Percentiles rank a stretch among this genome's conserved stretches.
These are phyloP conservation scores for Luidia sarsii DNA, from an alignment of 53 echinoderm and acorn worm species.

Conservation along the genomic window DNA sequence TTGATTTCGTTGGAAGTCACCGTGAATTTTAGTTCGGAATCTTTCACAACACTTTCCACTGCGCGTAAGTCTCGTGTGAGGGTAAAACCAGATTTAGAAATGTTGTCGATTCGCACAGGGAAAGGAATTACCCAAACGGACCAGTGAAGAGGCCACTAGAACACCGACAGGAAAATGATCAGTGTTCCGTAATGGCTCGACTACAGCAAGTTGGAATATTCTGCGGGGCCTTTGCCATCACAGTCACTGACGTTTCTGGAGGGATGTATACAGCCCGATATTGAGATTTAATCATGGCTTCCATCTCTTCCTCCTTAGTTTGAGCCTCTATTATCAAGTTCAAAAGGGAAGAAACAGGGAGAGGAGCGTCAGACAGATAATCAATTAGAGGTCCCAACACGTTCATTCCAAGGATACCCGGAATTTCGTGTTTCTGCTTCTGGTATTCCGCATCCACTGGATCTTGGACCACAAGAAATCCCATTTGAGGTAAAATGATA, in stretches of 20 bases:
- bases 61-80: neutral
- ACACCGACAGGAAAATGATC: conserved; percentile 24
- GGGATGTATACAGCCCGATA: neutral
- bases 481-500: neutral
- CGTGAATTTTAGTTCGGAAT: neutral
- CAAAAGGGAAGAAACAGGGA: neutral
- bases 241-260: neutral
- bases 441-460: conserved; percentile 4
- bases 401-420: conserved; percentile 14
- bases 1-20: neutral
- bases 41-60: neutral
- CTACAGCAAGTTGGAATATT: neutral
- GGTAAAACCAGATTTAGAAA: conserved; percentile 1
- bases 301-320: neutral
- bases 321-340: neutral
- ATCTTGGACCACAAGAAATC: conserved; percentile 20
- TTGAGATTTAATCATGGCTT: neutral
- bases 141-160: conserved; percentile 2
- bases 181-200: conserved; percentile 12
- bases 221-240: neutral
- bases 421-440: neutral
- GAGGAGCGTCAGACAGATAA: neutral
- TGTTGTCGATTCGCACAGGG: conserved; percentile 16
- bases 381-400: conserved; percentile 9
- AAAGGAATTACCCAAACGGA: neutral